A percentile compares a stretch with the other conserved stretches of the same genome.
Evolutionary conservation across 2,113 vertebrate genomes (phyloP).

Genomic region (Nymphicus hollandicus): DNA sequence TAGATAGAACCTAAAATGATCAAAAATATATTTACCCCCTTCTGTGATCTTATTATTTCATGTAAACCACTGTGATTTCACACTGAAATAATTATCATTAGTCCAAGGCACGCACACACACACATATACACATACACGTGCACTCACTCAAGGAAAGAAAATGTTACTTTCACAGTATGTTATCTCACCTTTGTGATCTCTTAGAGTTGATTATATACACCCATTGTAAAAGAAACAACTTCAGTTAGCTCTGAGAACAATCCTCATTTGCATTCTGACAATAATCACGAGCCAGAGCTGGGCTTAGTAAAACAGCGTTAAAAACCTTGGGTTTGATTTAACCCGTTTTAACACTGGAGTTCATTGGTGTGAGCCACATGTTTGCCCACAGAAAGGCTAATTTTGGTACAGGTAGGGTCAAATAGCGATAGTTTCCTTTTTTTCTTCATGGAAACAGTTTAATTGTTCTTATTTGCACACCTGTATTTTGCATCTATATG

Average conservation of each 20-base stretch:
- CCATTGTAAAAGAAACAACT: slow-evolving; percentile 74
- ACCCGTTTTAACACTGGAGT: slow-evolving; percentile 16
- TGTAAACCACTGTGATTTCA: slow-evolving; percentile 83
- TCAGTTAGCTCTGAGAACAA: slow-evolving; percentile 75
- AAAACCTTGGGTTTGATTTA: slow-evolving; percentile 61
- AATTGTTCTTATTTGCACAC: background rate
- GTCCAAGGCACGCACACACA: slow-evolving; percentile 64
- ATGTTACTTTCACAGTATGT: slow-evolving; percentile 72
- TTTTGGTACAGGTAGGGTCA: background rate
- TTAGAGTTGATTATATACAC: slow-evolving; percentile 69
- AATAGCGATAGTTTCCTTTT: background rate
- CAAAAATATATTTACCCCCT: slow-evolving; percentile 84
- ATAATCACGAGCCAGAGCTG: slow-evolving; percentile 58
- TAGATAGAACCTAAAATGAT: slow-evolving; percentile 79
- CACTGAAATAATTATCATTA: slow-evolving; percentile 87
- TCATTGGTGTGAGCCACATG: background rate
- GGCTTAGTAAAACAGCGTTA: slow-evolving; percentile 45
- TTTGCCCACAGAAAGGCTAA: background rate
- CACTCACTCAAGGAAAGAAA: slow-evolving; percentile 60
- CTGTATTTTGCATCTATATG: background rate
- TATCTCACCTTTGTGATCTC: slow-evolving; percentile 74
- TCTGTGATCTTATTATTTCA: slow-evolving; percentile 84
- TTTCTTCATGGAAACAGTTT: background rate
- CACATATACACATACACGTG: slow-evolving; percentile 41
- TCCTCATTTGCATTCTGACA: slow-evolving; percentile 73